Percentiles rank a stretch among this genome's conserved stretches.
These are phyloP conservation scores for Chalcis sispes DNA, from an alignment of 2,888 invertebrate species.

Conservation along the genomic window DNA sequence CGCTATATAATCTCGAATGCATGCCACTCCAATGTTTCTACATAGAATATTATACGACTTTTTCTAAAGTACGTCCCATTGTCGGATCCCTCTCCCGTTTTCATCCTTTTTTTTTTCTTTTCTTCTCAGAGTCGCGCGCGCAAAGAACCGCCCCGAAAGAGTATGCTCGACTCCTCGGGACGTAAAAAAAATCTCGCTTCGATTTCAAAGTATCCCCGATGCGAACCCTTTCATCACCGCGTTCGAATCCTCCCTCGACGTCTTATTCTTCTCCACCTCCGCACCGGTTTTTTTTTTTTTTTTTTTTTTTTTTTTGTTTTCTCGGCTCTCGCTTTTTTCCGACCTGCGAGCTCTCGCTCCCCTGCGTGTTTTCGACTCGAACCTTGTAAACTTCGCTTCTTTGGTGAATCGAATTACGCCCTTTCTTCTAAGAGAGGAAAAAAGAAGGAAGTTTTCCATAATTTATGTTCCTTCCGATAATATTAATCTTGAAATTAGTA, in stretches of 20 bases:
- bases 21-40: slow-evolving; percentile 28
- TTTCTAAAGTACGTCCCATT: slow-evolving; percentile 36
- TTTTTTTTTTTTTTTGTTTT: slow-evolving; percentile 18
- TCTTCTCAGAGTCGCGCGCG: no score
- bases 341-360: no score
- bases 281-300: no score
- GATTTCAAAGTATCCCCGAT: slow-evolving; percentile 62
- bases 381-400: not conserved
- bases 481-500: no score
- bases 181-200: slow-evolving; percentile 58
- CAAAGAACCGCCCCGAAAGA: no score
- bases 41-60: slow-evolving; percentile 19
- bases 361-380: no score
- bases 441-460: not conserved
- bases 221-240: slow-evolving; percentile 48
- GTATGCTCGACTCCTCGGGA: no score
- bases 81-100: slow-evolving; percentile 18
- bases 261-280: slow-evolving; percentile 26
- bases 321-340: not conserved
- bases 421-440: no score
- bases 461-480: not conserved
- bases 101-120: not conserved
- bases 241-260: not conserved
- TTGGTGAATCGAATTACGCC: not conserved
- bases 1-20: slow-evolving; percentile 33